These are phyloP conservation scores for Blera fallax DNA, from an alignment of 2,888 invertebrate genomes.

Conservation along the genomic window DNA sequence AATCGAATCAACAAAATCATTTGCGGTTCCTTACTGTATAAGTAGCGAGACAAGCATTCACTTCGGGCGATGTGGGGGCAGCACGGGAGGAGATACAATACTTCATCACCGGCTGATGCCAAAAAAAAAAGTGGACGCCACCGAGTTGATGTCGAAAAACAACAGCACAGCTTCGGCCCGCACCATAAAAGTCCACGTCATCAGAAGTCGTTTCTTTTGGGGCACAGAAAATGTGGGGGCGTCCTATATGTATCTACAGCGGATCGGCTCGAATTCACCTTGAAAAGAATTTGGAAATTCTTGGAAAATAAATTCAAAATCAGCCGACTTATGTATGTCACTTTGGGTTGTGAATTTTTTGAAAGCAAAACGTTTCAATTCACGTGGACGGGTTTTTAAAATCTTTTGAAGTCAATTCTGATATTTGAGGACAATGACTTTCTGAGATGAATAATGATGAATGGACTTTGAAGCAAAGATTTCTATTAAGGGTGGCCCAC, in stretches of 20 bases:
- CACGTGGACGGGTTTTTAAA: background rate
- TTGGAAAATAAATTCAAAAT: slow-evolving; percentile 32
- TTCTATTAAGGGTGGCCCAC: too few species aligned
- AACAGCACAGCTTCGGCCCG: background rate
- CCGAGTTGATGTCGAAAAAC: background rate
- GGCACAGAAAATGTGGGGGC: background rate
- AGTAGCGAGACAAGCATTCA: slow-evolving; percentile 5
- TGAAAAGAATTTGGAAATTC: slow-evolving; percentile 47
- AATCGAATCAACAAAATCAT: slow-evolving; percentile 28
- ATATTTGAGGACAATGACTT: background rate
- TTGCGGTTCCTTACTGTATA: background rate
- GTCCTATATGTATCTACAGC: background rate
- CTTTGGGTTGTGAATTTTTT: background rate
- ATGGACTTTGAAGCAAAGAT: too few species aligned
- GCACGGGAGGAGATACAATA: background rate
- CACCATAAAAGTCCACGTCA: slow-evolving; percentile 69
- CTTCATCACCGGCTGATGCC: slow-evolving; percentile 26
- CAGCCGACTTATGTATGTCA: background rate
- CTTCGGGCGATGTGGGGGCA: background rate
- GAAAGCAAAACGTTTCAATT: background rate
- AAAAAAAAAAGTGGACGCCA: slow-evolving; percentile 29
- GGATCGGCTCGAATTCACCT: slow-evolving; percentile 46
- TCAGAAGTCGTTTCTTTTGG: slow-evolving; percentile 1
- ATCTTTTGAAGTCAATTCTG: background rate
- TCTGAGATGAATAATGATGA: background rate